phyloP scores from a whole-genome alignment of 2,113 vertebrate genomes.

The Kryptolebias marmoratus region DNA sequence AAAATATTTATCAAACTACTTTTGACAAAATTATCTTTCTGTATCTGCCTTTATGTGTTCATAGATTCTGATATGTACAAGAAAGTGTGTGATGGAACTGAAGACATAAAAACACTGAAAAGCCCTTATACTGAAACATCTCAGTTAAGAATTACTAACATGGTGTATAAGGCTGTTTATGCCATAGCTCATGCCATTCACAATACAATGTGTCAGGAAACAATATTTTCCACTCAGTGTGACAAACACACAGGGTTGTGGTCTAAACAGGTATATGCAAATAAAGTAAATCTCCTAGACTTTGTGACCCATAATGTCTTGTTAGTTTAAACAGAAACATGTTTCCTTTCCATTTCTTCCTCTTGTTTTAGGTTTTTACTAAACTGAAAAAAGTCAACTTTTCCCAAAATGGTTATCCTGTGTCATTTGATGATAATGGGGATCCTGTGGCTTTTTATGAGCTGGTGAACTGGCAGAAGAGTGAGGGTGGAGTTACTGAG shows the following conservation, averaged over 20 bases:
- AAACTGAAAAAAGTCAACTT: conserved; percentile 67
- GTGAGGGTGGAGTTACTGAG: conserved; percentile 37
- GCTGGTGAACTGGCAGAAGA: conserved; percentile 71
- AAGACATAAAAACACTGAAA: conserved; percentile 29
- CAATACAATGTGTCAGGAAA: conserved; percentile 53
- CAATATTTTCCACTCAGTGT: conserved; percentile 38
- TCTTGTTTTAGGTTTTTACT: conserved; percentile 52
- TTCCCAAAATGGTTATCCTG: conserved; percentile 54
- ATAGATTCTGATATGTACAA: not conserved
- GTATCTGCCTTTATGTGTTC: not conserved
- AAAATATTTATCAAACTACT: no score
- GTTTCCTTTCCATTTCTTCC: not conserved
- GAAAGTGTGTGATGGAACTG: conserved; percentile 62
- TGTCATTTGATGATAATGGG: conserved; percentile 5
- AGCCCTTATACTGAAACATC: conserved; percentile 73
- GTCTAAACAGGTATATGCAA: conserved; percentile 57
- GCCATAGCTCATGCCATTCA: conserved; percentile 76
- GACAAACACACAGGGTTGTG: conserved; percentile 46
- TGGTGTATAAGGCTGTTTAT: conserved; percentile 79
- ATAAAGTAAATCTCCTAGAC: not conserved
- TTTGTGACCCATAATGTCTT: no score
- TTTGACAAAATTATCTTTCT: no score
- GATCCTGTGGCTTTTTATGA: conserved; percentile 9
- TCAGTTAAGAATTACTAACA: conserved; percentile 71
- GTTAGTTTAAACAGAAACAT: not conserved